These are phyloP conservation scores for Rhorus exstirpatorius DNA, from an alignment of 2,888 invertebrate genomes.

Conservation along the genomic window DNA sequence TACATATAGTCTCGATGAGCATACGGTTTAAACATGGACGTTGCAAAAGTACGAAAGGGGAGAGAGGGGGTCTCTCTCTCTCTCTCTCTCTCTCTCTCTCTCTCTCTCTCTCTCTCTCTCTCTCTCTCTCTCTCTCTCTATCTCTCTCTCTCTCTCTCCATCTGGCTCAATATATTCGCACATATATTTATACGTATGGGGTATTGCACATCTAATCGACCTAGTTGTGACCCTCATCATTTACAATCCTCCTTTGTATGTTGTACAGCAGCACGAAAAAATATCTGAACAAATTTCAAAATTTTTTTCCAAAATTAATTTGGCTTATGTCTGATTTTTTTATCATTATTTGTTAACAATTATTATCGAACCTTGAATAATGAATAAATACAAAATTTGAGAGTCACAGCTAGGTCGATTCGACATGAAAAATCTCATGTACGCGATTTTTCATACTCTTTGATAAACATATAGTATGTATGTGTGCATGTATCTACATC, in stretches of 20 bases:
- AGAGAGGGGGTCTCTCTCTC: neutral
- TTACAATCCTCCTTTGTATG: no score
- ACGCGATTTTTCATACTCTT: slow-evolving; percentile 5
- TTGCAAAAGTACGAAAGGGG: slow-evolving; percentile 58
- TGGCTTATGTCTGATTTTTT: no score
- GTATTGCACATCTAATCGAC: no score
- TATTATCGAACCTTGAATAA: no score
- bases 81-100: neutral
- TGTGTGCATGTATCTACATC: slow-evolving; percentile 10
- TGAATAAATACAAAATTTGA: no score
- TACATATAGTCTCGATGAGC: slow-evolving; percentile 36
- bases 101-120: neutral
- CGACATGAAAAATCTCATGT: neutral
- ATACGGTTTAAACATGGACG: slow-evolving; percentile 28
- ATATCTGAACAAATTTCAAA: no score
- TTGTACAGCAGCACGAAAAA: no score
- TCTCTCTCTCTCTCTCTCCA: neutral
- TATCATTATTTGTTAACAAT: no score
- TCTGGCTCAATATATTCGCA: neutral
- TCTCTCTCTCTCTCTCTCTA: neutral
- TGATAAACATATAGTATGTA: neutral
- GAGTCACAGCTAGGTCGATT: no score
- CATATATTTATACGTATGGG: neutral
- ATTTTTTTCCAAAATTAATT: no score
- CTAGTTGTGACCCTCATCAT: no score